phyloP scores from a whole-genome alignment of 2,797 vertebrate species.

The Tolypeutes matacus region DNA sequence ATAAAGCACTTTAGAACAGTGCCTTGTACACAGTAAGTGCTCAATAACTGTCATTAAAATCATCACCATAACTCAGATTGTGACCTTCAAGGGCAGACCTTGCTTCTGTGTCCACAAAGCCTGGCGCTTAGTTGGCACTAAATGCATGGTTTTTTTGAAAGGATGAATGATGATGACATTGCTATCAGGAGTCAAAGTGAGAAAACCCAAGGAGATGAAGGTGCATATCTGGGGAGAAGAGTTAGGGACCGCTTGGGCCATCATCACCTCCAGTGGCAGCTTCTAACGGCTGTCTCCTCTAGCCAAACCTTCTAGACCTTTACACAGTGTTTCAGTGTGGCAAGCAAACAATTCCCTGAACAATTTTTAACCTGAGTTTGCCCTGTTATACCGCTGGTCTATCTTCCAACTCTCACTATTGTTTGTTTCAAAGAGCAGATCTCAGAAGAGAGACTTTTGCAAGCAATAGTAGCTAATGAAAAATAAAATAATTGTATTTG shows the following conservation, averaged over 20 bases:
- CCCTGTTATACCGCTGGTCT: accelerated
- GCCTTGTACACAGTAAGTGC: neutral
- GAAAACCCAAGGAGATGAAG: neutral
- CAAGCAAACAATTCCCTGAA: neutral
- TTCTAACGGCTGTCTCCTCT: accelerated
- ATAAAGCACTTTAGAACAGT: neutral
- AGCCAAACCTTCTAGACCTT: accelerated
- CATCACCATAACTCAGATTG: neutral
- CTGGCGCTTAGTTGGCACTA: neutral
- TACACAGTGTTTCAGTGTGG: neutral
- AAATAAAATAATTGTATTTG: neutral
- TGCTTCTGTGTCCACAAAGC: neutral
- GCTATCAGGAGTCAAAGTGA: neutral
- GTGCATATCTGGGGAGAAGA: accelerated
- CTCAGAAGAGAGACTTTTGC: neutral
- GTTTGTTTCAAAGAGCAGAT: neutral
- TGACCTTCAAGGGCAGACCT: neutral
- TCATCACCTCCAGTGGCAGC: accelerated
- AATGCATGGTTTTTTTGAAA: neutral
- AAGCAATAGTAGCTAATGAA: neutral
- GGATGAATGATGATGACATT: neutral
- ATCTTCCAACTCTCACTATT: neutral
- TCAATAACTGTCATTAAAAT: neutral
- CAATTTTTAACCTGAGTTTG: neutral
- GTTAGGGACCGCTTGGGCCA: accelerated